Base-by-base conservation (phyloP, 2,113 vertebrate species). In the Urocynchramus pylzowi region DNA sequence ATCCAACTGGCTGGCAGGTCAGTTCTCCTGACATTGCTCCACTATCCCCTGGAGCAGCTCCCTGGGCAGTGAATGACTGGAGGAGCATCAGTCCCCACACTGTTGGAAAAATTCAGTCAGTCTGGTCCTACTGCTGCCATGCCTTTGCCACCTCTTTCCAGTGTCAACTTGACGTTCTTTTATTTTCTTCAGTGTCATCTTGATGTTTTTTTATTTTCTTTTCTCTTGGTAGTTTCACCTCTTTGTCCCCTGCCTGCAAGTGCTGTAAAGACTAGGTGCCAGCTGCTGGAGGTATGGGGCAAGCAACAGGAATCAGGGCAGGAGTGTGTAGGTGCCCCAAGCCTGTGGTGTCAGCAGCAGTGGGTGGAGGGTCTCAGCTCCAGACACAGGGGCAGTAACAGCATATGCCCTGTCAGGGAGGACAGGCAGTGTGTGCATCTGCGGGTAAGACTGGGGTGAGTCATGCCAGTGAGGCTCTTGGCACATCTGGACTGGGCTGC, bases 21-120 rank as follows among this genome's bases (percentile, higher is more conserved):
- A 1, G 4, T 77, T 84, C 1, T 3, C 26, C 39, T 70, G 31
- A 26, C 0, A 0, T 30, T 2, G 2, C 16, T 57, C 37, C 2
- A 1, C 30, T 18, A 10, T 31, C n/a, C 2, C 0, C 35, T 3
- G 14, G 61, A 86, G 41, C 41, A 61, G 35, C 76, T 68, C 30
- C 35, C 37, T 8, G 1, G 39, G 41, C 13, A 0, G 10, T 8
- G 1, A 54, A n/a, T 1, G 1, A 39, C 11, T 15, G 12, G 15
- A 73, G 30, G 20, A 92, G 10, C n/a, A 33, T 70, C 8, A 1
- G 3, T 81, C 69, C 13, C 21, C 31, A 21, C 3, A 7, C 10
- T 10, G 7, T 6, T 57, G 37, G 24, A 57, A 61, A 88, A 92
- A 57, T 0, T 49, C 11, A 26, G 31, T 35, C 26, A 83, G 35